phyloP scores from a whole-genome alignment of 2,113 vertebrate species.

The Rallus limicola region DNA sequence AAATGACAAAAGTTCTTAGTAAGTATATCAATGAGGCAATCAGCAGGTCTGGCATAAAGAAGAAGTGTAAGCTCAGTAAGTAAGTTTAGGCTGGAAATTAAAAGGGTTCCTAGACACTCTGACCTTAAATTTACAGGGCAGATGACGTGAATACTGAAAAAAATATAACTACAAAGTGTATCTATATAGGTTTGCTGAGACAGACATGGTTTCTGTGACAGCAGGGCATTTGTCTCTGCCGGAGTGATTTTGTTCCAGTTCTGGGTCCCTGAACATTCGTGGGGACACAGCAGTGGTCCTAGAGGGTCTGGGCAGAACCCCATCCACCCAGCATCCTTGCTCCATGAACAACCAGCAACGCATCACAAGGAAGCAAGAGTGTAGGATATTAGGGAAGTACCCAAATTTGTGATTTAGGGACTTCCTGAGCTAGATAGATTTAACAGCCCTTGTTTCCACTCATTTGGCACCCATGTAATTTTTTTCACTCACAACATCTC shows the following conservation, averaged over 20 bases:
- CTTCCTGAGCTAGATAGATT: not conserved
- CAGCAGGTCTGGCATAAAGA: not conserved
- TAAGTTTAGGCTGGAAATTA: not conserved
- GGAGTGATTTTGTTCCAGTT: not conserved
- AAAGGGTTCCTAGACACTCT: not conserved
- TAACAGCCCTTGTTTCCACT: not conserved
- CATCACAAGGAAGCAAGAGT: not conserved
- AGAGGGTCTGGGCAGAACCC: not conserved
- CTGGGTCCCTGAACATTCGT: not conserved
- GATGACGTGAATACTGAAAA: not conserved
- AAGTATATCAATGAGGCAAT: not conserved
- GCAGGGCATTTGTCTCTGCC: not conserved
- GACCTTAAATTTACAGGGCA: not conserved
- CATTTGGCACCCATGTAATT: not conserved
- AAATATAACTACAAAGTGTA: not conserved
- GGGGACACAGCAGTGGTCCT: not conserved
- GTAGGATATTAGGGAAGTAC: not conserved
- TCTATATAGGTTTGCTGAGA: not conserved
- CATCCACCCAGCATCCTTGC: not conserved
- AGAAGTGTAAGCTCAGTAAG: not conserved
- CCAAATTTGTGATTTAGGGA: not conserved
- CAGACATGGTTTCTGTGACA: not conserved
- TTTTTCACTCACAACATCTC: not conserved
- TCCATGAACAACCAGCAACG: not conserved
- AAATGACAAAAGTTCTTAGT: not conserved